A percentile compares a stretch with the other conserved stretches of the same genome.
phyloP scores from a whole-genome alignment of 1,140 invertebrate species.

The Trissolcus basalis region DNA sequence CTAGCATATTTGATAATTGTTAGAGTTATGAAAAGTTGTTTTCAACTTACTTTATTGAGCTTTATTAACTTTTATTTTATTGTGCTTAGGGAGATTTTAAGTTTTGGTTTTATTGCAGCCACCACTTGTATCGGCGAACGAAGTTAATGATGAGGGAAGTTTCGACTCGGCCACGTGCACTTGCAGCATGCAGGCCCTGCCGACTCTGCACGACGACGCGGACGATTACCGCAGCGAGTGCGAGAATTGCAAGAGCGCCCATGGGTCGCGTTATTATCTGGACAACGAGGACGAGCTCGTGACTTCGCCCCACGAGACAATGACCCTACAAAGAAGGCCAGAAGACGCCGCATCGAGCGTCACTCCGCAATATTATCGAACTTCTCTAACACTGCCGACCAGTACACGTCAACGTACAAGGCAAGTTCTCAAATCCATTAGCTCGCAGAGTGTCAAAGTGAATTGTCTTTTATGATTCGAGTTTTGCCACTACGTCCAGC shows the following conservation, averaged over 20 bases:
- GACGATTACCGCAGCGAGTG: conserved; percentile 88
- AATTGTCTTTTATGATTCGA: conserved; percentile 13
- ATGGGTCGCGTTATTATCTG: conserved; percentile 81
- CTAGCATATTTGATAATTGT: no score
- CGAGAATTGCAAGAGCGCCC: conserved; percentile 87
- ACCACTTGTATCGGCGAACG: conserved; percentile 66
- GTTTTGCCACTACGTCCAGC: not conserved
- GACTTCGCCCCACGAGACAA: conserved; percentile 80
- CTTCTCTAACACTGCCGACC: conserved; percentile 82
- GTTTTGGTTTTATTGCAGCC: conserved; percentile 64
- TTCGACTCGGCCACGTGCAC: conserved; percentile 74
- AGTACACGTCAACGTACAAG: conserved; percentile 80
- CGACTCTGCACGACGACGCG: conserved; percentile 77
- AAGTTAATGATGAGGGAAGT: conserved; percentile 72
- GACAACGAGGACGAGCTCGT: conserved; percentile 78
- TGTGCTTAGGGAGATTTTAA: no score
- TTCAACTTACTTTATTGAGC: no score
- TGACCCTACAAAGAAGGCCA: conserved; percentile 83
- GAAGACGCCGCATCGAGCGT: conserved; percentile 70
- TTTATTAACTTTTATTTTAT: no score
- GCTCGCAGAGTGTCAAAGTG: not conserved
- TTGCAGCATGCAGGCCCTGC: conserved; percentile 72
- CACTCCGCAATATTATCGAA: conserved; percentile 79
- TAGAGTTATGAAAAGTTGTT: no score
- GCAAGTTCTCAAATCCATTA: conserved; percentile 48